Percentiles rank a stretch among this genome's conserved stretches.
phyloP scores from a whole-genome alignment of 1,140 invertebrate genomes.

The Cherax quadricarinatus region DNA sequence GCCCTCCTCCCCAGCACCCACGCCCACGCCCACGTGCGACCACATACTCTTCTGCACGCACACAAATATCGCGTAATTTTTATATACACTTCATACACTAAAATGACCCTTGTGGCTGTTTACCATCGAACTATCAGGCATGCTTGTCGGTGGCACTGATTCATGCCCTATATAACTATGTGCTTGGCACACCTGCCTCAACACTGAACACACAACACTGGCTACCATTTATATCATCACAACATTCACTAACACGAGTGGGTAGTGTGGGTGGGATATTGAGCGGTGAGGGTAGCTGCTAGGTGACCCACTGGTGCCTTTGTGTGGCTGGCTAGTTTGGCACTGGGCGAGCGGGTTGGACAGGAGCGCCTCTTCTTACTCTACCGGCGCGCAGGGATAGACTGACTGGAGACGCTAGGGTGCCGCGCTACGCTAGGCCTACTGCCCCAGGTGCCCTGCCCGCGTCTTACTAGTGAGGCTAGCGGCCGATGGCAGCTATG shows the following conservation, averaged over 20 bases:
- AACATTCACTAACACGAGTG: conserved; percentile 11
- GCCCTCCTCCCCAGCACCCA: conserved; percentile 16
- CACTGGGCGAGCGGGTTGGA: conserved; percentile 43
- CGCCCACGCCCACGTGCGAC: conserved; percentile 58
- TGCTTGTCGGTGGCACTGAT: conserved; percentile 13
- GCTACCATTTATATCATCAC: conserved; percentile 21
- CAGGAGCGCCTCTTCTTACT: conserved; percentile 46
- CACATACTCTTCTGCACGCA: conserved; percentile 47
- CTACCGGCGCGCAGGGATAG: conserved; percentile 62
- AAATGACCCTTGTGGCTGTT: conserved; percentile 18
- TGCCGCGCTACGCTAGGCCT: conserved; percentile 67
- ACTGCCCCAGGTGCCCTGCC: conserved; percentile 40
- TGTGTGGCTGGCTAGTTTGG: conserved; percentile 51
- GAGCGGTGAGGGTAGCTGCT: not conserved
- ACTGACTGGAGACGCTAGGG: conserved; percentile 49
- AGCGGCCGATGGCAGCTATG: conserved; percentile 20
- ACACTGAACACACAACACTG: conserved; percentile 30
- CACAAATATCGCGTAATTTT: conserved; percentile 32
- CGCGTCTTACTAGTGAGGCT: conserved; percentile 48
- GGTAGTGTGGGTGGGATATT: not conserved
- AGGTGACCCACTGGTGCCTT: conserved; percentile 47
- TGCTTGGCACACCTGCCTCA: conserved; percentile 17
- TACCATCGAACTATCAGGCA: conserved; percentile 50
- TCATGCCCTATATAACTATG: not conserved
- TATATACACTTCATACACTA: conserved; percentile 47